These are phyloP conservation scores for Poeciliopsis turneri DNA, from an alignment of 2,797 vertebrate genomes.

Conservation along the genomic window DNA sequence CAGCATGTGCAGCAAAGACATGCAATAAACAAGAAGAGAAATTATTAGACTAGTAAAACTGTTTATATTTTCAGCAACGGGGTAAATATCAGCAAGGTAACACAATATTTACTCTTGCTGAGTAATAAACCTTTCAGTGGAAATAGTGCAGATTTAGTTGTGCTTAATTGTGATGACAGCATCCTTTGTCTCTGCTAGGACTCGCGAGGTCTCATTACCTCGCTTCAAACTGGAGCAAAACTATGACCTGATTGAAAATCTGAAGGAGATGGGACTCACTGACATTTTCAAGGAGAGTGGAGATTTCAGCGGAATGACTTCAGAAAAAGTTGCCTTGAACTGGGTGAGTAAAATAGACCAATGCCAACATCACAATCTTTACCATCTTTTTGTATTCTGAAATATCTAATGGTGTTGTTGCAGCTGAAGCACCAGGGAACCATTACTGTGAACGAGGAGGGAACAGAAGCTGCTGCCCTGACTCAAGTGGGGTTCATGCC, in stretches of 20 bases:
- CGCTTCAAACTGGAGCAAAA: constrained; percentile 94
- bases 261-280: constrained; percentile 90
- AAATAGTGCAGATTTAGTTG: neutral
- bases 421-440: constrained; percentile 96
- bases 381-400: constrained; percentile 8
- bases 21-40: neutral
- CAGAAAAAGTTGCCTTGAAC: constrained; percentile 86
- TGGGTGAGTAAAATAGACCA: constrained; percentile 81
- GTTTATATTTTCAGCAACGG: neutral
- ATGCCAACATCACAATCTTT: neutral
- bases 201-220: constrained; percentile 91
- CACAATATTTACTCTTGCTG: neutral
- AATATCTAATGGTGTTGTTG: constrained; percentile 10
- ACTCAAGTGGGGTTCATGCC: constrained; percentile 96
- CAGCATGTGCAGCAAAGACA: neutral
- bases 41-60: neutral
- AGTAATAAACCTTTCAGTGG: neutral
- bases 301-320: constrained; percentile 88
- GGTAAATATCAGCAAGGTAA: neutral
- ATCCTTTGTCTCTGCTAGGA: constrained; percentile 77
- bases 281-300: constrained; percentile 85
- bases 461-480: constrained; percentile 90
- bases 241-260: constrained; percentile 88
- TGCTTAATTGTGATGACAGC: neutral
- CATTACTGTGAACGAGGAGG: constrained; percentile 97